These are phyloP conservation scores for Pristiophorus japonicus DNA, from an alignment of 2,113 vertebrate species.

Conservation along the genomic window DNA sequence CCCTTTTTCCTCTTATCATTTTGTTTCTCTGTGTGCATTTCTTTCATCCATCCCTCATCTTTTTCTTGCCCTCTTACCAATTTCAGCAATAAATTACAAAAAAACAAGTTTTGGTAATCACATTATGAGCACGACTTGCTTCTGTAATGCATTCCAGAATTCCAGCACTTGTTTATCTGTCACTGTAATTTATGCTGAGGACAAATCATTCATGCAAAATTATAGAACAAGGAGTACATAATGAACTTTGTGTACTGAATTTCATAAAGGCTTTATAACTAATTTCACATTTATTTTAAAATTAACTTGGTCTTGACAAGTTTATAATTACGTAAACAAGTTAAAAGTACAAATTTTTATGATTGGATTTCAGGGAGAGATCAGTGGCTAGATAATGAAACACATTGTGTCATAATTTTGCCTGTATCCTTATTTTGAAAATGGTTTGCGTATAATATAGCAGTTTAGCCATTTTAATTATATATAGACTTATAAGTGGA, in stretches of 20 bases:
- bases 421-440: neutral
- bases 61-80: neutral
- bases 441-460: neutral
- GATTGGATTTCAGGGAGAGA: neutral
- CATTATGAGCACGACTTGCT: neutral
- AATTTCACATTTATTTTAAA: neutral
- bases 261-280: neutral
- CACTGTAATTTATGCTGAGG: neutral
- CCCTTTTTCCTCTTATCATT: neutral
- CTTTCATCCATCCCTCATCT: neutral
- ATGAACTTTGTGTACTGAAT: neutral
- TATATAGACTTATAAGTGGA: neutral
- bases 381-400: neutral
- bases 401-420: neutral
- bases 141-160: neutral
- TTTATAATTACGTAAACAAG: neutral
- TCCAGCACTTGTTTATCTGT: neutral
- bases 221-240: neutral
- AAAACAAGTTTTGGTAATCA: neutral
- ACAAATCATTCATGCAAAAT: neutral
- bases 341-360: neutral
- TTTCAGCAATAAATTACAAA: neutral
- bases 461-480: neutral
- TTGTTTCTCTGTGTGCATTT: neutral
- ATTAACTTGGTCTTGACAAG: neutral